Evolutionary conservation across 1,140 invertebrate species (phyloP), one percentile per base, ranked within the genome.

Genomic region (Anthonomus grandis): DNA sequence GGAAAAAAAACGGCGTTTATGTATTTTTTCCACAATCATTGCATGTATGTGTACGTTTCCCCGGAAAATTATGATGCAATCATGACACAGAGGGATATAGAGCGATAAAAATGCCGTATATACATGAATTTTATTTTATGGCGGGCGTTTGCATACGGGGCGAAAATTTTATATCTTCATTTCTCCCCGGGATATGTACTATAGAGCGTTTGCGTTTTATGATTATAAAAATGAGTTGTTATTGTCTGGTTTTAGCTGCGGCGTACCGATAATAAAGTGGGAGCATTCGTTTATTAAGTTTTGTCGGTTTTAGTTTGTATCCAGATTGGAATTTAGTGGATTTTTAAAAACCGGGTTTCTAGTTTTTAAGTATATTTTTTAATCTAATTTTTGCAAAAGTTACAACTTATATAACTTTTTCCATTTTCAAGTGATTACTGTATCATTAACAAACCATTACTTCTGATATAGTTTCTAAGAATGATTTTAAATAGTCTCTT

Each of bases 81-180:
- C 46, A 34, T 48, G 27, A 18, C 46, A 48, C 46, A 48, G 24
- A 31, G 46, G 46, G 19, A 48, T 48, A 48, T 48, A 31, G 46
- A 19, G 46, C 10, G 25, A 10, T 22, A 22, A 48, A 48, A 48
- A 48, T 48, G 46, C 9, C 27, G 42, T 34, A 31, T 48, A 48
- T 34, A 48, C 15, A 18, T 48, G 46, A 48, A 48, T 48, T 48
- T 48, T 48, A 22, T 48, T 48, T 48, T 48, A 48, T 48, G 46
- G 17, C 31, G n/a, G n/a, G n/a, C n/a, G n/a, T n/a, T n/a, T n/a
- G n/a, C n/a, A n/a, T n/a, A n/a, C n/a, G n/a, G n/a, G n/a, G n/a
- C n/a, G 25, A 41, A 19, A 41, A 41, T 46, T 46, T 48, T 48
- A 48, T 48, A 31, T n/a, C 27, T 12, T 25, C 27, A 48, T 48